Base-by-base conservation (phyloP, 2,113 vertebrate species). In the Perca schrenkii region DNA sequence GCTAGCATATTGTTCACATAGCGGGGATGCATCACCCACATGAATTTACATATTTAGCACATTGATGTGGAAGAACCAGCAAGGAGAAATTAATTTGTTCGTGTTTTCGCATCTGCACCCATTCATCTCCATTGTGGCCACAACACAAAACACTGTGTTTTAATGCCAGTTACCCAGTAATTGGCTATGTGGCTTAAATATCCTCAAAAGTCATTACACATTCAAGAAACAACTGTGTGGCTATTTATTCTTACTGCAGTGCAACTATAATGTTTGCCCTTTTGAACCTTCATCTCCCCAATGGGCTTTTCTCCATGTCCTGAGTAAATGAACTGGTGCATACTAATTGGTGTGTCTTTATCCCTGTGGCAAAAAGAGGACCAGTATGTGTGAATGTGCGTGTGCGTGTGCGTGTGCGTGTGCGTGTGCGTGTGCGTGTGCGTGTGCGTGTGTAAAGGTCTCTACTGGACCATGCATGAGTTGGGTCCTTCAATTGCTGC, bases 311-410 rank as follows among this genome's bases (percentile, higher is more conserved):
- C 57, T 74, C 19, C 73, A 67, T 7, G 58, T 84, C 57, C 36
- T 69, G 15, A 83, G 36, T 80, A 86, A 86, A 87, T 88, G 82
- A 92, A 89, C 84, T 89, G 88, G 84, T 89, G 90, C 89, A 81
- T 88, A 46, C 34, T 89, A 91, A 92, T 92, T 87, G 74, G 19
- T 86, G 69, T 63, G 66, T 58, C 74, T 85, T 82, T 57, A 47
- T 72, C 86, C 89, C 86, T 53, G 49, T 77, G 87, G 90, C 84
- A 80, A 81, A 68, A 75, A n/a, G 40, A 79, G 46, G 31, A 80
- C 58, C 4, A 52, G 63, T 75, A 34, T 61, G 34, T 54, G 34
- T 14, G 63, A 74, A 50, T n/a, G 19, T 11, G 36, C 7, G 36
- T 40, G 8, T 40, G 7, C 8, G 36, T 83, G 69, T 71, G n/a